These are phyloP conservation scores for Chironex yamaguchii DNA, from an alignment of 30 jellyfish, hydroid and myxozoan genomes.

Conservation along the genomic window DNA sequence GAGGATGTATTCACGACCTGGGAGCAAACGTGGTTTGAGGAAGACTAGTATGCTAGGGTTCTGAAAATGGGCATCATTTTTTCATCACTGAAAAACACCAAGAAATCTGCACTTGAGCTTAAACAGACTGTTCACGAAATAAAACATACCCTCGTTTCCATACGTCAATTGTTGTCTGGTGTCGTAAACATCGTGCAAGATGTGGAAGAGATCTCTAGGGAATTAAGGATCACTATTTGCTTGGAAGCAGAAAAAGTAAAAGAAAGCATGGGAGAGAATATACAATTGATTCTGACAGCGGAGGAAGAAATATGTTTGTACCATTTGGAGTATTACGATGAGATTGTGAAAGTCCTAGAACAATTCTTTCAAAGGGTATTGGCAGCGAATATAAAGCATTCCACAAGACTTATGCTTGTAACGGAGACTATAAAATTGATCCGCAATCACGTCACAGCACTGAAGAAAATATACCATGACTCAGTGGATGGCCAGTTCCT, in stretches of 20 bases:
- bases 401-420: background rate
- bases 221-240: background rate
- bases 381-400: background rate
- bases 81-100: background rate
- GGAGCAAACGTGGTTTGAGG: no score
- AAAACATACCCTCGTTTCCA: background rate
- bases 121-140: background rate
- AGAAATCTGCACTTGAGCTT: background rate
- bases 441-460: background rate
- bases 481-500: background rate
- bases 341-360: background rate
- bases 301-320: background rate
- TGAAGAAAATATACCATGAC: background rate
- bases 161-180: background rate
- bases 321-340: background rate
- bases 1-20: no score
- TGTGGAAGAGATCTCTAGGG: background rate
- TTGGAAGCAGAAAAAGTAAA: background rate
- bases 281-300: background rate
- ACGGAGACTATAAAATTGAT: background rate
- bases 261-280: background rate
- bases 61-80: background rate
- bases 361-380: background rate
- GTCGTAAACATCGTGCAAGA: background rate
- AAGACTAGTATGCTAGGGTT: no score